Conservation (phyloP, 35 echinoderm and acorn worm genomes). For the Ptychodera flava region DNA sequence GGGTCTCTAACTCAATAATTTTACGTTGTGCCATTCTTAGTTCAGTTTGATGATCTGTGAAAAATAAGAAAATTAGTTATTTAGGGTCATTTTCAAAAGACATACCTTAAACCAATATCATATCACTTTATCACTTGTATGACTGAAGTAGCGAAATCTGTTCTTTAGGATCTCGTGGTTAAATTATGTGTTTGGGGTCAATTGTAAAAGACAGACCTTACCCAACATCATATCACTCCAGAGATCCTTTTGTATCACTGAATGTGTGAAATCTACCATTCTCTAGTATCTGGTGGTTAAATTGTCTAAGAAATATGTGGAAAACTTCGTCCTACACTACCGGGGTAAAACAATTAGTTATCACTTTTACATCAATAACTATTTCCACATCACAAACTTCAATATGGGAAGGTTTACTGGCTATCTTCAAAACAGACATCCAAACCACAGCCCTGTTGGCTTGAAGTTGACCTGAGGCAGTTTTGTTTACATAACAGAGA, state of each 20-base stretch:
- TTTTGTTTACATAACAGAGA: too few relatives aligned
- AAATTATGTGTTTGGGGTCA: background rate
- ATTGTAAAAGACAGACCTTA: background rate
- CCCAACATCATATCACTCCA: background rate
- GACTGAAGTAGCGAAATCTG: background rate
- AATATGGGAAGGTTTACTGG: too few relatives aligned
- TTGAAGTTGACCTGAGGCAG: too few relatives aligned
- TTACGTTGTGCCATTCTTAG: constrained; percentile 73
- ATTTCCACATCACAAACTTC: too few relatives aligned
- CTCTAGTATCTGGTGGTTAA: background rate
- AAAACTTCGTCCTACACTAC: too few relatives aligned
- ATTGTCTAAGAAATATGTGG: too few relatives aligned
- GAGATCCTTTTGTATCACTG: too few relatives aligned
- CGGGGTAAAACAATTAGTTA: too few relatives aligned
- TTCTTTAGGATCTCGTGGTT: background rate
- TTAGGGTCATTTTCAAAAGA: background rate
- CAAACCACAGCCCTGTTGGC: too few relatives aligned
- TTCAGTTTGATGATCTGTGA: constrained; percentile 84
- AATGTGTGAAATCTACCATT: background rate
- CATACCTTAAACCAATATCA: background rate
- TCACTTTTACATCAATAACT: too few relatives aligned
- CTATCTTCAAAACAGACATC: too few relatives aligned
- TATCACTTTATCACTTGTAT: background rate
- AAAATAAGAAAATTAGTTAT: background rate
- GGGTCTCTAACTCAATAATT: constrained; percentile 51